These are phyloP conservation scores for Gallinago paraguaiae DNA, from an alignment of 2,113 vertebrate genomes.

Conservation along the genomic window DNA sequence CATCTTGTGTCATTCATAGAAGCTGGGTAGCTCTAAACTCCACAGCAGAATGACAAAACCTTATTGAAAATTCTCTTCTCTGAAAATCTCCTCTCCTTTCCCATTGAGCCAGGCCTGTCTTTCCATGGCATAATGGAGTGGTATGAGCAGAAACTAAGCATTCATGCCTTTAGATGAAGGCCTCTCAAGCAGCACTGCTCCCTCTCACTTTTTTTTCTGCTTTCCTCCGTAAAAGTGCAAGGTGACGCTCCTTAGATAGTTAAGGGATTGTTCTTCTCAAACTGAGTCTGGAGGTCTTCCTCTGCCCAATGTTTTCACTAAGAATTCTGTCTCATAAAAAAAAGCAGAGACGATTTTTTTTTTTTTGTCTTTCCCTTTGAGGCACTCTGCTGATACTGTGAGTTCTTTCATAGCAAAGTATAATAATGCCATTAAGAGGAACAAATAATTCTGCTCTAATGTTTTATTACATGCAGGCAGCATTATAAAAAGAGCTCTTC, in stretches of 20 bases:
- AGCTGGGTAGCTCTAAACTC: background rate
- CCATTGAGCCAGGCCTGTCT: fast-evolving
- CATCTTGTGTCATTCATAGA: background rate
- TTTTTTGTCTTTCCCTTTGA: background rate
- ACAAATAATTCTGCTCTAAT: background rate
- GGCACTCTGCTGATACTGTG: fast-evolving
- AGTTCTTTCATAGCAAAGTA: background rate
- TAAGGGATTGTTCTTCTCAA: background rate
- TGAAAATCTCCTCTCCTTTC: background rate
- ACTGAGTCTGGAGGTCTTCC: background rate
- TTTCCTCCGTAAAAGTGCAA: background rate
- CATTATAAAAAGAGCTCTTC: background rate
- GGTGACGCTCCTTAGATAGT: background rate
- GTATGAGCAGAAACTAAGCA: background rate
- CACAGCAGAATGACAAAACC: background rate
- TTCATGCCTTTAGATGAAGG: background rate
- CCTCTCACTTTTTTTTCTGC: background rate
- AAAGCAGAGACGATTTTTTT: background rate
- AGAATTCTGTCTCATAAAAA: background rate
- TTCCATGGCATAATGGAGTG: background rate
- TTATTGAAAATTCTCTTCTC: background rate
- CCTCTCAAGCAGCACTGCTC: fast-evolving
- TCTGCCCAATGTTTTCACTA: background rate
- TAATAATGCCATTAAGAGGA: background rate
- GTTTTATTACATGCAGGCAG: background rate